Evolutionary conservation across 2,888 invertebrate species (phyloP), one percentile per base, ranked within the genome.

Genomic region (Epinotia bilunana): DNA sequence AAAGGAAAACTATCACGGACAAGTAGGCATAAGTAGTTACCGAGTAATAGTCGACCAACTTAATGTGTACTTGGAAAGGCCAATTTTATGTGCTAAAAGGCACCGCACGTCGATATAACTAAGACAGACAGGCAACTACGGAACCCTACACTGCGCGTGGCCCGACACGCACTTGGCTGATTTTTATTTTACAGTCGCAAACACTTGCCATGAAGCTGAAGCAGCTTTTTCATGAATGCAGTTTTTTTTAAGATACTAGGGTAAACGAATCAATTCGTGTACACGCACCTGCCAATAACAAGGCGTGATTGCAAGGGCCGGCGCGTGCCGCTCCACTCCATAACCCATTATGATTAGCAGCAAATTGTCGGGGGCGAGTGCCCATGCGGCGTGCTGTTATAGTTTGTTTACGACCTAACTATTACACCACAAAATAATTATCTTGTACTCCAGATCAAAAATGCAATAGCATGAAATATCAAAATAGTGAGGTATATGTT

Each of bases 261-360:
- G 55, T 28, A 65, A 55, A 53, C 7, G 20, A 74, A 74, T 71
- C 55, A 71, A 71, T 70, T 71, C 39, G 60, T 71, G 61, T 61
- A 71, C 71, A 72, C 71, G 65, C 71, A 46, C 65, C 53, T 67
- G 33, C 53, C 33, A 58, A 23, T 46, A 75, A 71, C 61, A 70
- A 72, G 75, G 65, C 55, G 39, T 53, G 62, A 61, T 67, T 65
- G 67, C 55, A 33, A 67, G 65, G 55, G 61, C 39, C 39, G 20
- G 61, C 68, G 61, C 73, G 71, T 71, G 67, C 64, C 72, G 55
- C 68, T 53, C 55, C 58, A 67, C 58, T 69, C 69, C 65, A 73
- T 65, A 67, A 73, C 70, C 61, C 61, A 71, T 62, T 71, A 71
- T 71, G 70, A 71, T 62, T 71, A 71, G 69, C 28, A 58, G 58